These are phyloP conservation scores for Periplaneta americana DNA, from an alignment of 1,140 invertebrate species.

Conservation along the genomic window DNA sequence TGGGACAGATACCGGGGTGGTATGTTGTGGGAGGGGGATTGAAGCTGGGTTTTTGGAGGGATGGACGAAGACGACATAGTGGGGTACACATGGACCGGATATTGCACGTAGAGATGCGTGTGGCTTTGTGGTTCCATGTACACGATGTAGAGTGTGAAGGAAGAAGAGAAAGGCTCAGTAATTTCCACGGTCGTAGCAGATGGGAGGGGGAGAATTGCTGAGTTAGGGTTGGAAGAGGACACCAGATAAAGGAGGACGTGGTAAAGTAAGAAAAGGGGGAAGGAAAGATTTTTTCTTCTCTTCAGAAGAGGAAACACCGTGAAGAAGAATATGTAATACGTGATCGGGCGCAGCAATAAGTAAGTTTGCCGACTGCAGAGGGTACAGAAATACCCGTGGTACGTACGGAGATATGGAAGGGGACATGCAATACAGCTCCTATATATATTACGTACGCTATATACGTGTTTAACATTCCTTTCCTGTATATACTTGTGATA, in stretches of 20 bases:
- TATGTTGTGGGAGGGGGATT: neutral
- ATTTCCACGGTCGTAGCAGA: neutral
- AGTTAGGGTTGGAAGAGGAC: neutral
- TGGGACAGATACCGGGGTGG: neutral
- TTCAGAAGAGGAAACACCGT: neutral
- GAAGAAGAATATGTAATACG: neutral
- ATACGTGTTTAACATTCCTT: neutral
- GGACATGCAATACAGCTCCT: neutral
- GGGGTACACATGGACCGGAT: neutral
- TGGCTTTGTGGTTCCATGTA: neutral
- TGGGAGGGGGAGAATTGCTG: neutral
- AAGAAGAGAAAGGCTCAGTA: neutral
- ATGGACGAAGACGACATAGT: neutral
- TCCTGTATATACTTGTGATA: neutral
- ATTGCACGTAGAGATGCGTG: neutral
- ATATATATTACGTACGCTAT: neutral
- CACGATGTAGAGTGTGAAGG: neutral
- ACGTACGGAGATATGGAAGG: neutral
- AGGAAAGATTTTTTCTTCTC: neutral
- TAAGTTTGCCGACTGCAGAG: neutral
- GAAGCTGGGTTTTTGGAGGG: neutral
- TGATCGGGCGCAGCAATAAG: neutral
- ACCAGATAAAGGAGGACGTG: neutral
- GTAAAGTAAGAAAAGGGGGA: neutral
- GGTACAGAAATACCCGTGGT: neutral